phyloP scores from a whole-genome alignment of 2,113 vertebrate genomes.

The Elanoides forficatus region DNA sequence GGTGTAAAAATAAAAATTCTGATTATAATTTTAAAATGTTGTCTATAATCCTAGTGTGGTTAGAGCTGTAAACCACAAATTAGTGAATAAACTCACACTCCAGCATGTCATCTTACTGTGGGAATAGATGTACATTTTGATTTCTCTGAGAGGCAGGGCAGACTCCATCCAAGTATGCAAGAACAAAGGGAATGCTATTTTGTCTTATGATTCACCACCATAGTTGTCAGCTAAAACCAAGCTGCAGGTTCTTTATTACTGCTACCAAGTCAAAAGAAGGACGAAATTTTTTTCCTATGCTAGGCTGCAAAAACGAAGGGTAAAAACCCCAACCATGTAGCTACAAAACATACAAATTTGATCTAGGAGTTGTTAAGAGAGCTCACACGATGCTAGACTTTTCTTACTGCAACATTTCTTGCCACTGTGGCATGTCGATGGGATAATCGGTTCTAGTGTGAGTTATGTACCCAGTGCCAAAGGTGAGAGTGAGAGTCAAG shows the following conservation, averaged over 20 bases:
- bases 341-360: neutral
- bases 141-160: neutral
- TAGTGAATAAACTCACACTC: neutral
- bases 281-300: accelerated
- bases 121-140: neutral
- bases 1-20: neutral
- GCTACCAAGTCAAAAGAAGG: neutral
- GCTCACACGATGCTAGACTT: neutral
- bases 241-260: neutral
- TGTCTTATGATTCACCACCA: neutral
- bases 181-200: neutral
- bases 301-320: neutral
- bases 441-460: neutral
- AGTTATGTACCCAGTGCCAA: neutral
- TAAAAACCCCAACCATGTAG: accelerated
- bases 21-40: neutral
- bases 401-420: neutral
- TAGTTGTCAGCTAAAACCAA: neutral
- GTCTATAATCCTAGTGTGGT: neutral
- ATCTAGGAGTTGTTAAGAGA: neutral
- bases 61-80: neutral
- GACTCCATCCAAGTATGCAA: neutral
- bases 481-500: constrained; percentile 5
- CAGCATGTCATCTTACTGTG: neutral
- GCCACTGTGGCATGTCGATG: neutral